Evolutionary conservation across 1,140 invertebrate species (phyloP), one percentile per base, ranked within the genome.

Genomic region (Tribolium madens): DNA sequence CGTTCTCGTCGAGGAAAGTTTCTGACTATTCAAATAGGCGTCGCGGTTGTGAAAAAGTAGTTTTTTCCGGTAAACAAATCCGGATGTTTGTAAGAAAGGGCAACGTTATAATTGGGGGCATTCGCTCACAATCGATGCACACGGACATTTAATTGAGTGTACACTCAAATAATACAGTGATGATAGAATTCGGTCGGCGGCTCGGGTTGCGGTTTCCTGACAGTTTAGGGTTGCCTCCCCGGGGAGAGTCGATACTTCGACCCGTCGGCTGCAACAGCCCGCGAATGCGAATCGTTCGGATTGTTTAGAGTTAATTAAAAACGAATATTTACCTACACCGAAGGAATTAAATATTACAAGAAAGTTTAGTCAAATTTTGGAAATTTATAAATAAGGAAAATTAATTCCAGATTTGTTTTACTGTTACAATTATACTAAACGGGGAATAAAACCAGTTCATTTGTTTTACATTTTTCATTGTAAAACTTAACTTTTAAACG

Each of bases 111-210:
- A 64, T 64, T 64, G 57, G 57, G 57, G 26, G 18, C 57, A 33
- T 36, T 64, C 26, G 26, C 57, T 33, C n/a, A n/a, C 57, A 64
- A 64, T 64, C 26, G 26, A n/a, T 64, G 26, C 31, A 64, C 26
- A 64, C 57, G 31, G 31, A 33, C 57, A 26, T 64, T 36, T 64
- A 64, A 64, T 64, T 64, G 57, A 64, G 57, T 64, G 26, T 18
- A 64, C 57, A 33, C 57, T 64, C 26, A 33, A 64, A 64, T 64
- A 64, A 64, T 64, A 64, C 57, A 64, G 57, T 64, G 57, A 21
- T 64, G 57, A 64, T 64, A 64, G 57, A 64, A 64, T 64, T 64
- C 57, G 57, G 57, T 33, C 26, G 21, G 57, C 26, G 57, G 57
- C 14, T 31, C 26, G 26, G 18, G 57, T 33, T 64, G 57, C 57